Evolutionary conservation across 2,888 invertebrate genomes (phyloP).

Genomic region (Andricus quercusramuli): DNA sequence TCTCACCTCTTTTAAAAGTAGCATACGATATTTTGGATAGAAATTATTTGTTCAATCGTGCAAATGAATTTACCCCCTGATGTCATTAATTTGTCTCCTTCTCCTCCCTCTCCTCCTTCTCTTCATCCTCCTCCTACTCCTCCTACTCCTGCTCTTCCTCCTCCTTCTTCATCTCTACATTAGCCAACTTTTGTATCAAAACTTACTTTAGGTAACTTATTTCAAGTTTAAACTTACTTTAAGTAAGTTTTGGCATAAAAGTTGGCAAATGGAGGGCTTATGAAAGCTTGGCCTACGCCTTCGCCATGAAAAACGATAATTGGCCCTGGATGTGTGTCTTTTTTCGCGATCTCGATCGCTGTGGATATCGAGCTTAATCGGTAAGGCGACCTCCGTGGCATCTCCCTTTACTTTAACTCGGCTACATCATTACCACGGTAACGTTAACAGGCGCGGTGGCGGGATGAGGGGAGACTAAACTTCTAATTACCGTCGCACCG

Average conservation of each 20-base stretch:
- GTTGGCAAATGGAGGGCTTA: background rate
- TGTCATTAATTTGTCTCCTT: background rate
- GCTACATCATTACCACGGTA: constrained; percentile 68
- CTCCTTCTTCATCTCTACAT: too few relatives aligned
- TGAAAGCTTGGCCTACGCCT: constrained; percentile 52
- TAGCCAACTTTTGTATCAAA: too few relatives aligned
- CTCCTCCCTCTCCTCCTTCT: too few relatives aligned
- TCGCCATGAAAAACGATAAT: constrained; percentile 64
- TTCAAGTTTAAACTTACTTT: too few relatives aligned
- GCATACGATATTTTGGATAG: too few relatives aligned
- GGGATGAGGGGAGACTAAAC: constrained; percentile 66
- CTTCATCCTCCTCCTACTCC: too few relatives aligned
- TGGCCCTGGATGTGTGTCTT: constrained; percentile 59
- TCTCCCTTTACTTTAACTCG: constrained; percentile 60
- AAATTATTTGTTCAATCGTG: too few relatives aligned
- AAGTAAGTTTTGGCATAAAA: background rate
- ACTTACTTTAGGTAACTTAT: too few relatives aligned
- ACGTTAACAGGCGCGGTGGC: constrained; percentile 58
- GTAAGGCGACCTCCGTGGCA: constrained; percentile 56
- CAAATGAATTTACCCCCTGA: background rate
- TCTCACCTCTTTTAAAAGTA: too few relatives aligned
- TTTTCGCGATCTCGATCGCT: constrained; percentile 64
- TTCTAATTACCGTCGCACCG: constrained; percentile 74
- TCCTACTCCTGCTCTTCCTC: too few relatives aligned
- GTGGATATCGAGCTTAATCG: constrained; percentile 67